Evolutionary conservation across 2,888 invertebrate genomes (phyloP), one percentile per base, ranked within the genome.

Genomic region (Thecophora atra): DNA sequence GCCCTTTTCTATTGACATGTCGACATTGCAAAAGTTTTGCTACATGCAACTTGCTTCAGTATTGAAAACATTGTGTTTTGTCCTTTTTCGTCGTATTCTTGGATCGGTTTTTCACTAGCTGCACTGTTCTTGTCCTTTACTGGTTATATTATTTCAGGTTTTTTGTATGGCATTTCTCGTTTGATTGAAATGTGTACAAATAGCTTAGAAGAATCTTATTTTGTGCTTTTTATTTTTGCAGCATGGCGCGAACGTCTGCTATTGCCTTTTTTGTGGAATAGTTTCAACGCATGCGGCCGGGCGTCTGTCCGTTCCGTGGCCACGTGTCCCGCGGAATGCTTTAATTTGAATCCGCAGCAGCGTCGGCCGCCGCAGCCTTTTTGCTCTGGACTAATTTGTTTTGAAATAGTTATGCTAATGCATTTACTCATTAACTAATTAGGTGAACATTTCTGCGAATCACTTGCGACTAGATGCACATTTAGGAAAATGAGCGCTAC

Each of bases 251-350:
- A 67, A 11, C 67, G 66, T 67, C 54, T 56, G 54, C 24, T 7
- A n/a, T 6, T 21, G 21, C 72, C 74, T 62, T 72, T 52, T 72
- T 70, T 70, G 72, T 60, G 47, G 26, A 51, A 70, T 47, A 60
- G 70, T 67, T 66, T 64, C 62, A 19, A 44, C 24, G 24, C 24
- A 28, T 64, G 44, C 63, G 62, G 52, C 47, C 54, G 19, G 44
- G n/a, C 21, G 47, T 44, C 24, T 56, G 67, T 67, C 52, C 30
- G 68, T 47, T 42, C 51, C 24, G 60, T 65, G 71, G 72, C 67
- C 74, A 74, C 74, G 74, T 74, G 74, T 70, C 72, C 65, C 68
- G 28, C 21, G 63, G 63, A 70, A 70, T 62, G 30, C 30, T 63
- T 28, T 63, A 65, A 74, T 74, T 72, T 52, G 64, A 56, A 47